A percentile compares a stretch with the other conserved stretches of the same genome.
Conservation (phyloP, 2,113 vertebrate species). For the Pseudopipra pipra region DNA sequence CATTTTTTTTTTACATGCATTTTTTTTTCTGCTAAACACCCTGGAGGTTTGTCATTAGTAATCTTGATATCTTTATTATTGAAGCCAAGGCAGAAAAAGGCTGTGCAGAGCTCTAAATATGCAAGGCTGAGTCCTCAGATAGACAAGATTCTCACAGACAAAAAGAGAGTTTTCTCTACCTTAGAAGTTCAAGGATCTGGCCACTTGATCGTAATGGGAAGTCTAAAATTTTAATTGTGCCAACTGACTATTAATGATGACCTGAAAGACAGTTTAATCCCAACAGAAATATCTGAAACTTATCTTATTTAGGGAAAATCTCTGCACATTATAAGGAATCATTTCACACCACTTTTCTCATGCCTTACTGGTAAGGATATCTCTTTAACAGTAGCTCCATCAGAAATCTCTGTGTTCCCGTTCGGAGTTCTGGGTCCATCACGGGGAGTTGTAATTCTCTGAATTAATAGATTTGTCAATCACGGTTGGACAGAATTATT, state of each 20-base stretch:
- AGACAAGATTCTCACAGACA: not conserved
- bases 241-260: not conserved
- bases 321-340: not conserved
- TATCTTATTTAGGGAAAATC: not conserved
- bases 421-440: not conserved
- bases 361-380: not conserved
- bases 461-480: not conserved
- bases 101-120: not conserved
- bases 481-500: not conserved
- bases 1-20: not conserved
- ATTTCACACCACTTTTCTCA: not conserved
- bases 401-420: not conserved
- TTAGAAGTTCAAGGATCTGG: not conserved
- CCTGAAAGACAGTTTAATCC: not conserved
- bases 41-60: slow-evolving; percentile 3
- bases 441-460: not conserved
- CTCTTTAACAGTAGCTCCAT: not conserved
- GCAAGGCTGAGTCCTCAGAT: not conserved
- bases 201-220: not conserved
- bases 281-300: not conserved
- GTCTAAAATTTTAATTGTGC: not conserved
- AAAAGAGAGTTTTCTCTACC: not conserved
- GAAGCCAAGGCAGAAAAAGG: too few relatives aligned
- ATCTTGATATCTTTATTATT: slow-evolving; percentile 11
- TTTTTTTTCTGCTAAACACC: not conserved